Percentiles rank a stretch among this genome's conserved stretches.
phyloP scores from a whole-genome alignment of 2,113 vertebrate genomes.

The Apistogramma diplotaenia region DNA sequence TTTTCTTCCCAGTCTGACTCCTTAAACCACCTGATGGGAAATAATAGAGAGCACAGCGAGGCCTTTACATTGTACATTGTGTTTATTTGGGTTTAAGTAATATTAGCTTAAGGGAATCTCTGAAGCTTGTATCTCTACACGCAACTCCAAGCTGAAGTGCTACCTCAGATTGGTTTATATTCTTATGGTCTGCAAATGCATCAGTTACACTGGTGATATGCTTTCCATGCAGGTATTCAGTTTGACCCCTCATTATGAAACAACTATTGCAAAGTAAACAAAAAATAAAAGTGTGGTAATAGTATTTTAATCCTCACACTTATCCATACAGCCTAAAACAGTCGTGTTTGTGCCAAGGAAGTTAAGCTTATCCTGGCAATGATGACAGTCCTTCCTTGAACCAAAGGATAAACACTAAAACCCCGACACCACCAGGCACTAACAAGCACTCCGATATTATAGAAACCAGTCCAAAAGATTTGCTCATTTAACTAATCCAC shows the following conservation, averaged over 20 bases:
- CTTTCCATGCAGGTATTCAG: background rate
- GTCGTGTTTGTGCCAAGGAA: background rate
- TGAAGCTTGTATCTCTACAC: background rate
- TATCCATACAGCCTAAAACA: background rate
- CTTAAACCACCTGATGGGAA: background rate
- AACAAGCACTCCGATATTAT: slow-evolving; percentile 15
- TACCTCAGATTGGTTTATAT: background rate
- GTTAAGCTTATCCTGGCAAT: slow-evolving; percentile 16
- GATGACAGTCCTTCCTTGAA: slow-evolving; percentile 24
- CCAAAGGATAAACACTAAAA: slow-evolving; percentile 28
- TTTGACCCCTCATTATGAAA: background rate
- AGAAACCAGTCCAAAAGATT: slow-evolving; percentile 11
- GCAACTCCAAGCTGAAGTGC: background rate
- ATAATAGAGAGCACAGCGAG: slow-evolving; percentile 13
- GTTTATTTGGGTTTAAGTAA: slow-evolving; percentile 32
- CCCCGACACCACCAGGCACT: slow-evolving; percentile 49
- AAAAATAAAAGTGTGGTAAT: background rate
- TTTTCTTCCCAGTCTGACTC: background rate
- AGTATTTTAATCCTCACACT: background rate
- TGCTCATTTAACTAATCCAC: slow-evolving; percentile 35
- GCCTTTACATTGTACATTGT: background rate
- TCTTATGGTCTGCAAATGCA: background rate
- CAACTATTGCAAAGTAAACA: background rate
- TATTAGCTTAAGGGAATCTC: slow-evolving; percentile 15
- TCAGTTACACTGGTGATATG: background rate